Percentiles rank a stretch among this genome's conserved stretches.
phyloP scores from a whole-genome alignment of 2,113 vertebrate genomes.

The Xiphophorus maculatus region DNA sequence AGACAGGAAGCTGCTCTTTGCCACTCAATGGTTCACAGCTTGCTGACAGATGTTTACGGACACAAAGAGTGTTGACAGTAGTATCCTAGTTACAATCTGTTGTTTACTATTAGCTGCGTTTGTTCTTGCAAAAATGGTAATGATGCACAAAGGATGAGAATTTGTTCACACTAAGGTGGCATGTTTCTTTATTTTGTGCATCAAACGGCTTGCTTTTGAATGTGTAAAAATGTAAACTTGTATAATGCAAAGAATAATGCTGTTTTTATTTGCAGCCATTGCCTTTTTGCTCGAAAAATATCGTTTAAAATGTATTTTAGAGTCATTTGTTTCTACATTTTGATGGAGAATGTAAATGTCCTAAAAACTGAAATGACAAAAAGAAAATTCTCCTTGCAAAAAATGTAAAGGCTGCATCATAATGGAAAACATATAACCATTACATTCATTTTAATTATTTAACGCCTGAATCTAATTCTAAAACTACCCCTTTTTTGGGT shows the following conservation, averaged over 20 bases:
- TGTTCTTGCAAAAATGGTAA: not conserved
- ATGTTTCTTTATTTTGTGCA: too few species aligned
- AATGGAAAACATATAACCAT: not conserved
- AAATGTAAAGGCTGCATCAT: not conserved
- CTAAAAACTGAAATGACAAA: not conserved
- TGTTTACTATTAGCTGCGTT: not conserved
- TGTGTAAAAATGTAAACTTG: not conserved
- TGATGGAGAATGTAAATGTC: too few species aligned
- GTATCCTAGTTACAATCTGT: not conserved
- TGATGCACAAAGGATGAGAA: not conserved
- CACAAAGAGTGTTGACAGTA: rapidly evolving
- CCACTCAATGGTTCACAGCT: not conserved
- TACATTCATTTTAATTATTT: too few species aligned
- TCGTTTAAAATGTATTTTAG: too few species aligned
- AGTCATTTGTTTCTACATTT: too few species aligned
- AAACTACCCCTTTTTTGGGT: too few species aligned
- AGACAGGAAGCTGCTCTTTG: constrained; percentile 40
- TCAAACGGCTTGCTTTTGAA: not conserved
- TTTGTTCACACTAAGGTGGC: not conserved
- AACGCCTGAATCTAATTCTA: too few species aligned
- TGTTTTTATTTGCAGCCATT: too few species aligned
- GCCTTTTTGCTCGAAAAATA: too few species aligned
- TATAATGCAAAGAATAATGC: not conserved
- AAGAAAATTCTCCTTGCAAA: not conserved
- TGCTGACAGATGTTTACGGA: constrained; percentile 23